A percentile compares a stretch with the other conserved stretches of the same genome.
Conservation (phyloP, 2,113 vertebrate genomes). For the Corvus cornix region DNA sequence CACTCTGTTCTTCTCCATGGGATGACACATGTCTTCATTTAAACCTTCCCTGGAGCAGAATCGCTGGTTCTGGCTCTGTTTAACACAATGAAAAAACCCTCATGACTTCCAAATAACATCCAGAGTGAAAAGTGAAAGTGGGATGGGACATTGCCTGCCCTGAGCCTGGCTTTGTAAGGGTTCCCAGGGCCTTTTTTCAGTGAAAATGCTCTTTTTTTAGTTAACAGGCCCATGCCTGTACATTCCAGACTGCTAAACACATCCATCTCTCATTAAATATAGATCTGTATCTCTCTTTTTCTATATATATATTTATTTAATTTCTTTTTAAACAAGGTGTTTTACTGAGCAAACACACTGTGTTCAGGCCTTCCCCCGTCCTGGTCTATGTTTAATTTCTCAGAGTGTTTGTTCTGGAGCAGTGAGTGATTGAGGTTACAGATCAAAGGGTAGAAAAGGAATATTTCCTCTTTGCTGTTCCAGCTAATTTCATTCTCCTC, state of each 20-base stretch:
- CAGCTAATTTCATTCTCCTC: conserved; percentile 36
- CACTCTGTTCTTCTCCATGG: neutral
- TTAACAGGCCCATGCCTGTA: neutral
- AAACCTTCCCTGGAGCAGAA: conserved; percentile 32
- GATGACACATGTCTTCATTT: conserved; percentile 39
- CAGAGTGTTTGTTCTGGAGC: conserved; percentile 54
- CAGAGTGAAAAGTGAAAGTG: conserved; percentile 29
- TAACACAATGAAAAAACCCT: neutral
- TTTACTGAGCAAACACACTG: neutral
- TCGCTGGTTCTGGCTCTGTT: neutral
- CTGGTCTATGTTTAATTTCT: conserved; percentile 7
- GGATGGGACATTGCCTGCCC: neutral
- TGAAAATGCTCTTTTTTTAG: neutral
- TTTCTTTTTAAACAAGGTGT: neutral
- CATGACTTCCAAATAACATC: conserved; percentile 8
- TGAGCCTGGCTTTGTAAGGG: neutral
- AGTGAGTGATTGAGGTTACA: conserved; percentile 43
- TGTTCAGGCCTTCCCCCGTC: neutral
- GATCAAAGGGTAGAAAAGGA: conserved; percentile 51
- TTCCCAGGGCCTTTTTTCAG: conserved; percentile 8
- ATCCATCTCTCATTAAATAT: conserved; percentile 21
- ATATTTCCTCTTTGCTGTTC: conserved; percentile 53
- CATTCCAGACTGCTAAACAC: conserved; percentile 21
- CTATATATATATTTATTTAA: neutral
- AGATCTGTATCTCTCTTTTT: neutral